Conservation (phyloP, 2,888 invertebrate genomes). For the Protophormia terraenovae region DNA sequence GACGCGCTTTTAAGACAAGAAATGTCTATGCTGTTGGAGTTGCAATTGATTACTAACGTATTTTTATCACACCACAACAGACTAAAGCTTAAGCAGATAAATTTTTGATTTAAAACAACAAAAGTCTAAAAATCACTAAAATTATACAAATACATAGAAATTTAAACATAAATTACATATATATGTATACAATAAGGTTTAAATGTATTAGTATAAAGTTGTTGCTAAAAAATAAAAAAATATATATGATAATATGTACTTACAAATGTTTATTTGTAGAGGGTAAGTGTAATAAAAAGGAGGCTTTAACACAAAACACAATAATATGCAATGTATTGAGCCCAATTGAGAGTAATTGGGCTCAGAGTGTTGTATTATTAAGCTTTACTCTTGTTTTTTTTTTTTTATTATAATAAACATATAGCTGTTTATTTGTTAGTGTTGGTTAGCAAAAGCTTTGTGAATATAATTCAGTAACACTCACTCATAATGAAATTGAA, state of each 20-base stretch:
- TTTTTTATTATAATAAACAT: background rate
- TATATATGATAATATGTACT: too few relatives aligned
- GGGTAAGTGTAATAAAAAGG: constrained; percentile 63
- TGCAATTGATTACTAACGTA: constrained; percentile 81
- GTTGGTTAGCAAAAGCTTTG: constrained; percentile 42
- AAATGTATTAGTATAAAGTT: background rate
- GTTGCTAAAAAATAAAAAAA: background rate
- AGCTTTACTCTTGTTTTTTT: constrained; percentile 15
- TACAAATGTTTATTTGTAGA: background rate
- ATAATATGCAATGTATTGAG: background rate
- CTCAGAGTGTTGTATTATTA: background rate
- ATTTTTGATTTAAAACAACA: constrained; percentile 32
- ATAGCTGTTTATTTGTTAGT: constrained; percentile 12
- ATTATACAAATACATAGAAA: constrained; percentile 8
- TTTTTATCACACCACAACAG: constrained; percentile 81
- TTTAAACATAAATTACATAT: background rate
- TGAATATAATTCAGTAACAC: too few relatives aligned
- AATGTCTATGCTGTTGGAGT: constrained; percentile 79
- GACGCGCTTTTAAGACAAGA: constrained; percentile 72
- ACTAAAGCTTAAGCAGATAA: constrained; percentile 75
- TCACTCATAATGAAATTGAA: constrained; percentile 62
- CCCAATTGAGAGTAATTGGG: background rate
- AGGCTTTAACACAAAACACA: constrained; percentile 30
- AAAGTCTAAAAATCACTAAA: constrained; percentile 29
- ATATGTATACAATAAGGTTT: background rate